These are phyloP conservation scores for Eunapius fragilis DNA, from an alignment of 37 sponge, comb jelly and placozoan species.

Conservation along the genomic window DNA sequence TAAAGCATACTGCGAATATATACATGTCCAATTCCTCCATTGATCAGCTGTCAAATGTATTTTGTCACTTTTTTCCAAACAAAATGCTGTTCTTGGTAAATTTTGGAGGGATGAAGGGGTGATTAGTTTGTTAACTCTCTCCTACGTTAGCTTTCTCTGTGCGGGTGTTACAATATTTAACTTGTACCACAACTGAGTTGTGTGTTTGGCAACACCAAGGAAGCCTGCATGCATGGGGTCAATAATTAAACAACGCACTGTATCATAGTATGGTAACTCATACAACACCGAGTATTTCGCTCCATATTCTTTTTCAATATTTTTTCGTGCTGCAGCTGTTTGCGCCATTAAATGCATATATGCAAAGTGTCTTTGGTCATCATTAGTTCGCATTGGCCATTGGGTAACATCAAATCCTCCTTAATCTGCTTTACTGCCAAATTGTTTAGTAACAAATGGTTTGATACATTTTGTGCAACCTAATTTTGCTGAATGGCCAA, in stretches of 20 bases:
- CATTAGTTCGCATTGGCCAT: neutral
- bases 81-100: slow-evolving; percentile 10
- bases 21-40: slow-evolving; percentile 46
- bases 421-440: neutral
- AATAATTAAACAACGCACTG: neutral
- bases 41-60: slow-evolving; percentile 42
- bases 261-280: slow-evolving; percentile 3
- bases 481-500: too few species aligned
- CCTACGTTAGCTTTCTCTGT: slow-evolving; percentile 3
- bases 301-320: neutral
- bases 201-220: neutral
- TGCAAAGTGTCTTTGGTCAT: neutral
- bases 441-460: neutral
- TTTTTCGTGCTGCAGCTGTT: neutral
- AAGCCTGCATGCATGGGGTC: neutral
- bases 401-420: neutral
- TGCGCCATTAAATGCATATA: neutral
- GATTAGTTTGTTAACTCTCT: neutral
- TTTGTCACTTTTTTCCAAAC: slow-evolving; percentile 8
- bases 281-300: neutral
- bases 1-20: slow-evolving; percentile 43
- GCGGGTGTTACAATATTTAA: neutral
- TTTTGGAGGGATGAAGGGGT: slow-evolving; percentile 14
- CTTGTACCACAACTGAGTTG: neutral
- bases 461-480: too few species aligned